Percentiles rank a stretch among this genome's conserved stretches.
These are phyloP conservation scores for Holcopasites calliopsidis DNA, from an alignment of 1,140 invertebrate genomes.

Conservation along the genomic window DNA sequence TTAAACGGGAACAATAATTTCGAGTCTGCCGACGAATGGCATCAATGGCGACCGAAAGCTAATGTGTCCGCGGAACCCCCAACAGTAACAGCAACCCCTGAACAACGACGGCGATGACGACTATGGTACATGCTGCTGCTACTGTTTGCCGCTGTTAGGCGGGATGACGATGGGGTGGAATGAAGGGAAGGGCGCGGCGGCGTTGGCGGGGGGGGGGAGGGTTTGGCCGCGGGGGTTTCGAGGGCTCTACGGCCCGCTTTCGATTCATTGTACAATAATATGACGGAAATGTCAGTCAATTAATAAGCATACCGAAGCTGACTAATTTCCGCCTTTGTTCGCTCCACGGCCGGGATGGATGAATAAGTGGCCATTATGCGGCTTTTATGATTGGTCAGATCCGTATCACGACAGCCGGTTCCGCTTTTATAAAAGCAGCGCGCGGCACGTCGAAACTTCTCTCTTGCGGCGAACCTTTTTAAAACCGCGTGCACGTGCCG, in stretches of 20 bases:
- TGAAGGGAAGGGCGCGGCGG: background rate
- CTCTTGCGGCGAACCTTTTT: conserved; percentile 74
- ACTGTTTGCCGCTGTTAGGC: no score
- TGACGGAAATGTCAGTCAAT: conserved; percentile 80
- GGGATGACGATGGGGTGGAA: no score
- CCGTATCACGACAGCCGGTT: conserved; percentile 79
- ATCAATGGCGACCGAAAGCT: conserved; percentile 16
- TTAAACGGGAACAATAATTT: no score
- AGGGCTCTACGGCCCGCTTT: conserved; percentile 66
- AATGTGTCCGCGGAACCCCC: background rate
- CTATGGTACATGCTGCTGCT: background rate
- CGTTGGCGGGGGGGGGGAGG: background rate
- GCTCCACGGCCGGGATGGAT: conserved; percentile 66
- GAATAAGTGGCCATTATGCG: conserved; percentile 79
- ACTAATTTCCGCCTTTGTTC: conserved; percentile 79
- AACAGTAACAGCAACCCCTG: conserved; percentile 24
- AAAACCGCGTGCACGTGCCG: conserved; percentile 78
- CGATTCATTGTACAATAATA: conserved; percentile 77
- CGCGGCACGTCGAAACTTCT: conserved; percentile 74
- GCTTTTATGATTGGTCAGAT: conserved; percentile 80
- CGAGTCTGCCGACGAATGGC: no score
- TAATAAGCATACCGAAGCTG: conserved; percentile 80
- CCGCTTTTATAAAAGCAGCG: conserved; percentile 74
- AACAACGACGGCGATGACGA: conserved; percentile 13
- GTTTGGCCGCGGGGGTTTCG: conserved; percentile 56